Base-by-base conservation (phyloP, 2,113 vertebrate species). In the Zootoca vivipara region DNA sequence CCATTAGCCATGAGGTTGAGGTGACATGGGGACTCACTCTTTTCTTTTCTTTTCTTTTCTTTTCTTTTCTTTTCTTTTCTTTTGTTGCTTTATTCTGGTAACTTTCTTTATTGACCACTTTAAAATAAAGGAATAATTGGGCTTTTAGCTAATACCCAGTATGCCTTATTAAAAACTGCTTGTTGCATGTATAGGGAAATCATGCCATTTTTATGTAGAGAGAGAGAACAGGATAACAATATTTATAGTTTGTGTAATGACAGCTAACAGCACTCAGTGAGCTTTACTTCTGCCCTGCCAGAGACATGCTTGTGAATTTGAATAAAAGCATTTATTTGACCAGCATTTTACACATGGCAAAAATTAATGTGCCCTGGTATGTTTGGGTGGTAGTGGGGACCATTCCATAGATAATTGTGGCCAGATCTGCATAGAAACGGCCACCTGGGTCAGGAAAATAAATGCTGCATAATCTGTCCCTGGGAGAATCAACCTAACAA, bases 111-210 rank as follows among this genome's bases (percentile, higher is more conserved):
- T 40, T 85, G 62, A 12, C 33, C 85, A 72, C 5, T 82, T 85
- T 28, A 33, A 75, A 83, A 67, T 13, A 22, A 88, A 88, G 30
- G 2, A 33, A 13, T 24, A 56, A 85, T 88, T 65, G 46, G 33
- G 56, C 85, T 74, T 70, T n/a, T 58, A 64, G 56, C 77, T 93
- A 8, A 33, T 86, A 18, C 77, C 87, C 67, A 4, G 0, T 8
- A 74, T 0, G 26, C 1, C 88, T 92, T 83, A 83, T 80, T 92
- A 89, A 89, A 89, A 92, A 22, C 42, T 18, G 46, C 65, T 38
- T 7, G 1, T 24, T 58, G 52, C 30, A 8, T 30, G 7, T 30
- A 69, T 56, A 22, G 72, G 85, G 46, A 52, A 52, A 52, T 52
- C 65, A 26, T 0, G 3, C 82, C 38, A 46, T 79, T 85, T 16